A percentile compares a stretch with the other conserved stretches of the same genome.
Conservation (phyloP, 2,113 vertebrate species). For the Alligator mississippiensis region DNA sequence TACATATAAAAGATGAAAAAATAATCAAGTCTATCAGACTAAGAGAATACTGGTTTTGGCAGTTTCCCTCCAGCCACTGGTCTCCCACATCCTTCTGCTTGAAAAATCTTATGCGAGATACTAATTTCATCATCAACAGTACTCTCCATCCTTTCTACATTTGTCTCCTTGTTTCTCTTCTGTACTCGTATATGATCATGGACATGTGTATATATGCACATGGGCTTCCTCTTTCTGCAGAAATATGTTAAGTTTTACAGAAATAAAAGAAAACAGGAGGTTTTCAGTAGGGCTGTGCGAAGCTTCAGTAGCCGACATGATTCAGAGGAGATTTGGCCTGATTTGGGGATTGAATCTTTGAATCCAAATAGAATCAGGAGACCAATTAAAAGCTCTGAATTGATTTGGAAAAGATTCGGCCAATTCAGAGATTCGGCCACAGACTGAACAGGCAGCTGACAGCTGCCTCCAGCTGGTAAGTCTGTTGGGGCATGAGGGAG, state of each 20-base stretch:
- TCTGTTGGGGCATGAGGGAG: no score
- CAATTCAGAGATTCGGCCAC: no score
- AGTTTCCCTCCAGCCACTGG: neutral
- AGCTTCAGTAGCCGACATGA: no score
- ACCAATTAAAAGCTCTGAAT: no score
- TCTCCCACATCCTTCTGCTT: neutral
- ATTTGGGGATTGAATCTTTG: no score
- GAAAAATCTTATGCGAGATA: neutral
- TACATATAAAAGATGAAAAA: neutral
- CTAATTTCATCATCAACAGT: neutral
- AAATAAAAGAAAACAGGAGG: accelerated
- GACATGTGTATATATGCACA: neutral
- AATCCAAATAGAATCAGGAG: no score
- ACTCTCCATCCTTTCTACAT: neutral
- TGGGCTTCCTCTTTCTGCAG: neutral
- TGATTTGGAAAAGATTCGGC: no score
- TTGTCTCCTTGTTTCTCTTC: neutral
- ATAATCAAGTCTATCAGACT: neutral
- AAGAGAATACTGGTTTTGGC: neutral
- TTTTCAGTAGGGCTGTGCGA: no score
- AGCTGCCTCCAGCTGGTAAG: no score
- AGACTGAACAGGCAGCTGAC: no score
- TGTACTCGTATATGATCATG: neutral
- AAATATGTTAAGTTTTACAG: neutral
- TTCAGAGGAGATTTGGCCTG: no score